These are phyloP conservation scores for Vanessa atalanta DNA, from an alignment of 1,140 invertebrate species.

Conservation along the genomic window DNA sequence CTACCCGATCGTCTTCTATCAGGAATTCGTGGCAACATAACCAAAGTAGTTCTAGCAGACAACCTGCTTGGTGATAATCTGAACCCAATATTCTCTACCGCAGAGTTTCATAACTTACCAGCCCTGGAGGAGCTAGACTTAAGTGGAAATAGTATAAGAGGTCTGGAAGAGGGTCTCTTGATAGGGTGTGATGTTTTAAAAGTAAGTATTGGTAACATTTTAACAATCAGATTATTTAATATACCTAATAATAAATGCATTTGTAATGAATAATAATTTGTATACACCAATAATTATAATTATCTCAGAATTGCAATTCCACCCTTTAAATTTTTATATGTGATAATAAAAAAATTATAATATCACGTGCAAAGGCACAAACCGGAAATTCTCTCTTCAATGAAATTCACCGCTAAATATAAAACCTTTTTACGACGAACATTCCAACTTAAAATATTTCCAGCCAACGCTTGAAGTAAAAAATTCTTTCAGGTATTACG, in stretches of 20 bases:
- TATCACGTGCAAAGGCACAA: slow-evolving; percentile 1
- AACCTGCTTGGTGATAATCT: slow-evolving; percentile 93
- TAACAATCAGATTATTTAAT: slow-evolving; percentile 1
- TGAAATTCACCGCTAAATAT: slow-evolving; percentile 23
- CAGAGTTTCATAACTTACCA: slow-evolving; percentile 89
- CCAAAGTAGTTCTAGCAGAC: slow-evolving; percentile 87
- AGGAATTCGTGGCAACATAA: slow-evolving; percentile 84
- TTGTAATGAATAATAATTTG: no score
- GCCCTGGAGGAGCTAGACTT: slow-evolving; percentile 89
- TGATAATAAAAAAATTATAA: neutral
- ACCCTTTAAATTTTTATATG: neutral
- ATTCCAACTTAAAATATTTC: slow-evolving; percentile 30
- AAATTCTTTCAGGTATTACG: slow-evolving; percentile 85
- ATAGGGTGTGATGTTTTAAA: slow-evolving; percentile 89
- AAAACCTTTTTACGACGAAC: slow-evolving; percentile 22
- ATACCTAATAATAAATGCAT: no score
- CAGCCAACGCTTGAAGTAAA: slow-evolving; percentile 19
- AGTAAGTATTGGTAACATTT: slow-evolving; percentile 69
- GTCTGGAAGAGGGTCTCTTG: slow-evolving; percentile 91
- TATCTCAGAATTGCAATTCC: neutral
- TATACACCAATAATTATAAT: neutral
- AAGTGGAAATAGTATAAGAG: slow-evolving; percentile 88
- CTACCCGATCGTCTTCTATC: slow-evolving; percentile 89
- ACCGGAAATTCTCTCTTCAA: slow-evolving; percentile 19
- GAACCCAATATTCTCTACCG: slow-evolving; percentile 93